Percentiles rank a stretch among this genome's conserved stretches.
These are phyloP conservation scores for Sterrhoptilus dennistouni DNA, from an alignment of 2,113 vertebrate genomes.

Conservation along the genomic window DNA sequence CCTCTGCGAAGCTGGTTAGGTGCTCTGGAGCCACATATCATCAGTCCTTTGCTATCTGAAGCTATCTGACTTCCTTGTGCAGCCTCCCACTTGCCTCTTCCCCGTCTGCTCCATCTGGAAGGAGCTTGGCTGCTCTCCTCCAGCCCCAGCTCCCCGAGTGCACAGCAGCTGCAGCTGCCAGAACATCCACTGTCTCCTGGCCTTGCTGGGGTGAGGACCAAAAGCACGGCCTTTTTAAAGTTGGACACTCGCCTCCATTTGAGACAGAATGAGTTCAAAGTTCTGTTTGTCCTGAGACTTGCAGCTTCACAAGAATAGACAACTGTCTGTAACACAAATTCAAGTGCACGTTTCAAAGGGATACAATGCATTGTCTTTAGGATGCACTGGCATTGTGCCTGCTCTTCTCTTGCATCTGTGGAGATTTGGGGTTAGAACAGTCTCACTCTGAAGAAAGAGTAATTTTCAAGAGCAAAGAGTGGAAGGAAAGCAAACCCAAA, in stretches of 20 bases:
- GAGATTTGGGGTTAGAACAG: background rate
- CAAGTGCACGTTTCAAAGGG: background rate
- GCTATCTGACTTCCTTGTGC: background rate
- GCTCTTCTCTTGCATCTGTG: background rate
- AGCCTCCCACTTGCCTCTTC: slow-evolving; percentile 14
- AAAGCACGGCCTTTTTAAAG: background rate
- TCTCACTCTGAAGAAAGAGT: background rate
- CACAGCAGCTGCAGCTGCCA: slow-evolving; percentile 52
- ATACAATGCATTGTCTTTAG: background rate
- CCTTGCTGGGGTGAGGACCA: slow-evolving; percentile 14
- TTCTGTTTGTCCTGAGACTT: slow-evolving; percentile 9
- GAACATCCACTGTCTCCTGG: slow-evolving; percentile 69
- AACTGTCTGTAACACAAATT: background rate
- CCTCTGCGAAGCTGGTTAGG: background rate
- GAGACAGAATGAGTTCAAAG: slow-evolving; percentile 7
- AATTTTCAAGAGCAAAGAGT: background rate
- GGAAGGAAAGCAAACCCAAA: background rate
- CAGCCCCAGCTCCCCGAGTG: background rate
- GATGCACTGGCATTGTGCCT: background rate
- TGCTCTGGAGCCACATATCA: slow-evolving; percentile 30
- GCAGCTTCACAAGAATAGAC: background rate
- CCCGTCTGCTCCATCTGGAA: slow-evolving; percentile 44
- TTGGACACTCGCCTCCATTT: slow-evolving; percentile 13
- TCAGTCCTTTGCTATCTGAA: background rate
- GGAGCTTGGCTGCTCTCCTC: slow-evolving; percentile 48